Evolutionary conservation across 2,113 vertebrate species (phyloP), one percentile per base, ranked within the genome.

Genomic region (Egretta garzetta): DNA sequence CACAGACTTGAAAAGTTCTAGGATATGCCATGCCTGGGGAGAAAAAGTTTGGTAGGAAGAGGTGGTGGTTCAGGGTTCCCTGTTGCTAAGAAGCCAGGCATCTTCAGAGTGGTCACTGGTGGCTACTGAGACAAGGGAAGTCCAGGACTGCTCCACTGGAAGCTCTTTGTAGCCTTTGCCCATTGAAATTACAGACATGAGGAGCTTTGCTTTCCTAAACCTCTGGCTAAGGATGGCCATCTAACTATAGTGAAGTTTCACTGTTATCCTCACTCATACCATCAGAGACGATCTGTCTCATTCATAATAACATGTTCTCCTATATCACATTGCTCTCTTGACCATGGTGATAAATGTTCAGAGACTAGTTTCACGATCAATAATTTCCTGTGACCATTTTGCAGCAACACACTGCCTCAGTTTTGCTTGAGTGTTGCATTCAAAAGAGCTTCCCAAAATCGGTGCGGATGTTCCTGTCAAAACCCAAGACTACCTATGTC

Each of bases 401-500:
- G 49, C 55, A 26, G 20, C 30, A 58, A 17, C 7, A 56, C 8
- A 28, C 5, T 76, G 17, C 8, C 22, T 53, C 75, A 70, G 22
- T 10, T 83, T 91, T 76, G 9, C 41, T 39, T 14, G 30, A 76
- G 41, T 11, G 24, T 6, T 52, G 37, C 19, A 8, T 37, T 89
- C 45, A 60, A 49, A 76, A 64, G 6, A 50, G 4, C 27, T 68
- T 60, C 66, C 71, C 41, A 32, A 77, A 88, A 60, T 26, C 55
- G n/a, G 6, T 23, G 8, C 45, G 28, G 49, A 45, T 66, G 8
- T 26, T 81, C n/a, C 49, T 35, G 20, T 5, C 23, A 68, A 85
- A 76, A 55, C 8, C 33, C 33, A 35, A 56, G 59, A 10, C 43
- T 79, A 5, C 0, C 0, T 27, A 23, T 3, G 1, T 18, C 33